Conservation (phyloP, 1,140 invertebrate genomes). For the Dendroctonus ponderosae region DNA sequence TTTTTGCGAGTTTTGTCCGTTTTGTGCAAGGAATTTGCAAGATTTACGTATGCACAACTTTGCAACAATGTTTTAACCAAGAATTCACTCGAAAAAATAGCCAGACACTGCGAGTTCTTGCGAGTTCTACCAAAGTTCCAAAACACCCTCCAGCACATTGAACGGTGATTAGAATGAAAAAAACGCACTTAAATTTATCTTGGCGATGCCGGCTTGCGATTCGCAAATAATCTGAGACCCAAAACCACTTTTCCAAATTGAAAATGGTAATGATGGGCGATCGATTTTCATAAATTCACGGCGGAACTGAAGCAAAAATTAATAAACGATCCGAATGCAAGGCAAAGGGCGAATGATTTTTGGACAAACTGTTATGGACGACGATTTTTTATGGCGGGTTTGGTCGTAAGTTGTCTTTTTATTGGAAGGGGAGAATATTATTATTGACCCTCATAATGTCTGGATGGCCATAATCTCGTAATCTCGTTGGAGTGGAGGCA, state of each 20-base stretch:
- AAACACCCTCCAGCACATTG: not conserved
- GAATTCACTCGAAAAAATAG: not conserved
- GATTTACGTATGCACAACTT: too few relatives aligned
- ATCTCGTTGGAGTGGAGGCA: too few relatives aligned
- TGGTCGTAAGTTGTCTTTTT: too few relatives aligned
- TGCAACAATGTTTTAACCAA: too few relatives aligned
- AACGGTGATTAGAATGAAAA: not conserved
- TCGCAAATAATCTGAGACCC: not conserved
- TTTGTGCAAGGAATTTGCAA: too few relatives aligned
- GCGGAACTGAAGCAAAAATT: conserved; percentile 15
- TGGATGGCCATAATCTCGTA: too few relatives aligned
- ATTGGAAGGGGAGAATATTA: too few relatives aligned
- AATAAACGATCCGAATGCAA: not conserved
- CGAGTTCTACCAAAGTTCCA: not conserved
- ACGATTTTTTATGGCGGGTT: too few relatives aligned
- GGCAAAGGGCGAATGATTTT: too few relatives aligned
- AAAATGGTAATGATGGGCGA: conserved; percentile 25
- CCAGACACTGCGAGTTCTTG: not conserved
- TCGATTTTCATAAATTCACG: conserved; percentile 22
- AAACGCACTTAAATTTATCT: not conserved
- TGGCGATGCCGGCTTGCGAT: not conserved
- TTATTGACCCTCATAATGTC: too few relatives aligned
- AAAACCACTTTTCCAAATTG: conserved; percentile 19
- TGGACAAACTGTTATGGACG: too few relatives aligned
- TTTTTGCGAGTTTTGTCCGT: too few relatives aligned